A percentile compares a stretch with the other conserved stretches of the same genome.
Evolutionary conservation across 2,888 invertebrate genomes (phyloP).

Genomic region (Apamea epomidion): DNA sequence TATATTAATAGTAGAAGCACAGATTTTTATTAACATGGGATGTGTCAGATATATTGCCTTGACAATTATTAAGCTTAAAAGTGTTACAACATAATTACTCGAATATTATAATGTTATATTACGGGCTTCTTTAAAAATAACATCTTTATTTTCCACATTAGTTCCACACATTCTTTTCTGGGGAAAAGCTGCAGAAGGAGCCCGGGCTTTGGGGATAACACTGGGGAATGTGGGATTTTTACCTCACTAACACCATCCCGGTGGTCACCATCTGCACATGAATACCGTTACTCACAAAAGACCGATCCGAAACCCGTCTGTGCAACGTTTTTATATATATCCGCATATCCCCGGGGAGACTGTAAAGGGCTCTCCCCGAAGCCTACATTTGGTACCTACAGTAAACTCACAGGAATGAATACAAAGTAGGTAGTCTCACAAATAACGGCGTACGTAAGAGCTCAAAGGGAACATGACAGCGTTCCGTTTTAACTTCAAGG

Average conservation of each 20-base stretch:
- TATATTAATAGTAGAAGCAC: not conserved
- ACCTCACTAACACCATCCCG: not conserved
- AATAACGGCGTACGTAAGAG: not conserved
- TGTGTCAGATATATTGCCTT: not conserved
- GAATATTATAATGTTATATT: not conserved
- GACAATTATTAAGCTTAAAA: not conserved
- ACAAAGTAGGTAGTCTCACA: not conserved
- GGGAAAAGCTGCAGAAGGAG: too few relatives aligned
- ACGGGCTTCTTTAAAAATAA: not conserved
- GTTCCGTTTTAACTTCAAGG: conserved; percentile 3
- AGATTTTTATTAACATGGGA: not conserved
- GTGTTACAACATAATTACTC: not conserved
- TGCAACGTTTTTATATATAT: not conserved
- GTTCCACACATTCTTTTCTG: not conserved
- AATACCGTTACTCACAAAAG: not conserved
- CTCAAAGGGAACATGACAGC: not conserved
- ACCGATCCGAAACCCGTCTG: not conserved
- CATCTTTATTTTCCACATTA: not conserved
- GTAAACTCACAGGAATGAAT: not conserved
- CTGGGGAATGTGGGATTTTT: not conserved
- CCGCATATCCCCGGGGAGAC: not conserved
- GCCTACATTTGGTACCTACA: not conserved
- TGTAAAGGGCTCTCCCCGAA: not conserved
- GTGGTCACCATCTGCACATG: not conserved
- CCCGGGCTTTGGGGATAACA: not conserved